A percentile compares a stretch with the other conserved stretches of the same genome.
These are phyloP conservation scores for Etheostoma nigrum DNA, from an alignment of 2,797 vertebrate genomes.

Conservation along the genomic window DNA sequence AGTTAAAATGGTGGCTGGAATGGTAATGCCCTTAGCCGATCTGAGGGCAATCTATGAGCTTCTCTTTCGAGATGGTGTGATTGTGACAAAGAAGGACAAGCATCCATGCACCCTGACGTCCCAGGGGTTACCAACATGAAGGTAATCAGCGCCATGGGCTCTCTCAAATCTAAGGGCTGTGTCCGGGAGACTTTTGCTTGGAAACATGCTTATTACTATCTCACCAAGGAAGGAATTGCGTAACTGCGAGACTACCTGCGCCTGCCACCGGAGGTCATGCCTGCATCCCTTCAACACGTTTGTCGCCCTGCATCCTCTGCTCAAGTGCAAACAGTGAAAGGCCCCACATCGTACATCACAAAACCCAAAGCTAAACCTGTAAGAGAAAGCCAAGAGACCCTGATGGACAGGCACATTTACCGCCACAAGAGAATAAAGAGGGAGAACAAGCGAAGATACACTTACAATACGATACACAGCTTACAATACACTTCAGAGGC, in stretches of 20 bases:
- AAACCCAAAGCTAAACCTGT: conserved; percentile 56
- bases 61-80: conserved; percentile 89
- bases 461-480: no score
- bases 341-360: conserved; percentile 70
- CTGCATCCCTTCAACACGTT: conserved; percentile 84
- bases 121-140: conserved; percentile 86
- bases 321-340: conserved; percentile 59
- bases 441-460: conserved; percentile 13
- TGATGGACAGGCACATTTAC: conserved; percentile 73
- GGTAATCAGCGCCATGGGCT: conserved; percentile 86
- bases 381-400: conserved; percentile 37
- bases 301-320: conserved; percentile 64
- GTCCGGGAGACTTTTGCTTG: conserved; percentile 89
- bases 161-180: conserved; percentile 86
- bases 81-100: conserved; percentile 90
- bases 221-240: conserved; percentile 86
- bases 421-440: conserved; percentile 72
- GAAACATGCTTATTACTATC: conserved; percentile 91
- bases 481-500: conserved; percentile 13
- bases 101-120: conserved; percentile 87
- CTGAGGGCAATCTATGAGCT: conserved; percentile 89
- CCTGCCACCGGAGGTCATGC: conserved; percentile 88
- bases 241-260: conserved; percentile 88
- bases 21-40: conserved; percentile 89
- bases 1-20: conserved; percentile 90